Base-by-base conservation (phyloP, 2,888 invertebrate genomes). In the Drosophila tripunctata region DNA sequence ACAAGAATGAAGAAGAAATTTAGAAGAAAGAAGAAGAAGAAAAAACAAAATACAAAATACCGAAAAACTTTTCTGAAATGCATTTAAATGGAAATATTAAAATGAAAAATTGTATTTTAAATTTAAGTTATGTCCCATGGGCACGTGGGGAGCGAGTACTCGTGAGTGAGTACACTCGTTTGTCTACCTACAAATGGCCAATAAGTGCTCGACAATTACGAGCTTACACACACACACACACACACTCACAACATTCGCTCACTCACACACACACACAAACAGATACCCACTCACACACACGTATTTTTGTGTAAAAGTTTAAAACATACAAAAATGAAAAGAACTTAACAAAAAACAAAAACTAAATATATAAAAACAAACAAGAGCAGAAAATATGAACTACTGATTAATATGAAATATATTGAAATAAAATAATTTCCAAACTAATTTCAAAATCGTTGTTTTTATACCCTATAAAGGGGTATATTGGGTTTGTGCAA, bases 361-460 rank as follows among this genome's bases (percentile, higher is more conserved):
- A n/a, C n/a, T n/a, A n/a, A n/a, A n/a, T n/a, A n/a, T n/a, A n/a
- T n/a, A n/a, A 72, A 85, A 67, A 67, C 44, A 65, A 57, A 45
- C 72, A 31, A 50, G 63, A 56, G 55, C 76, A 63, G 62, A 76
- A 73, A 86, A 69, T 82, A 76, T 85, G 62, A 80, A 86, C 87
- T 83, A 83, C 80, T 83, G 84, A 83, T 74, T 68, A 86, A 79
- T 79, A 79, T 86, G 65, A 81, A 81, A 77, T 81, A 79, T 86
- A 81, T 80, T 86, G 71, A 83, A 84, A 81, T 86, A 81, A 81
- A 83, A 83, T 80, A 71, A 86, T 83, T 81, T 81, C 81, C 87
- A 86, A 81, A 81, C 87, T 74, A 72, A 51, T 36, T 24, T n/a
- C 22, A 51, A 55, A 22, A 10, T 41, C 12, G 24, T 19, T 2